Conservation (phyloP, 2,797 vertebrate species). For the Chaunax sp. region DNA sequence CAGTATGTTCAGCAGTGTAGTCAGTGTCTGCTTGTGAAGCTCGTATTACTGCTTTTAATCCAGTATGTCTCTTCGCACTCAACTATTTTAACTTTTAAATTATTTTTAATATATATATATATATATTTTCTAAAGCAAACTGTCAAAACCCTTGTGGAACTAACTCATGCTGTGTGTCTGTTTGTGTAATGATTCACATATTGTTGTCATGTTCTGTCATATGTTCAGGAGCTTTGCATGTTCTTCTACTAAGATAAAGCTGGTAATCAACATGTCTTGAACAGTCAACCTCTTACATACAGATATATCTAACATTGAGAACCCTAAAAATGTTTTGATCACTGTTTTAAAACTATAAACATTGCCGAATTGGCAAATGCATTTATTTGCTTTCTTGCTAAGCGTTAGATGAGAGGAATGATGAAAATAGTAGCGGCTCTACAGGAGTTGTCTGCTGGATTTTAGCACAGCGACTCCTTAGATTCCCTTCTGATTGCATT, state of each 20-base stretch:
- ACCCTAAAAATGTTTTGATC: not conserved
- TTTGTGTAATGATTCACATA: conserved; percentile 18
- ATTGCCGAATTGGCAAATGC: too few relatives aligned
- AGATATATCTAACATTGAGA: not conserved
- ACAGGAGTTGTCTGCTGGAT: too few relatives aligned
- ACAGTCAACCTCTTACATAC: not conserved
- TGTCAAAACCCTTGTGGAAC: not conserved
- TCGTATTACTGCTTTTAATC: not conserved
- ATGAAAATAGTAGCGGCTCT: not conserved
- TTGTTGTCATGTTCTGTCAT: conserved; percentile 22
- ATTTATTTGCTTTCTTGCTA: too few relatives aligned
- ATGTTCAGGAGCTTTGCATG: conserved; percentile 32
- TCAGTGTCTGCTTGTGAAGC: not conserved
- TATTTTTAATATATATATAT: not conserved
- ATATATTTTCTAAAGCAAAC: not conserved
- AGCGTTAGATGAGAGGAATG: not conserved
- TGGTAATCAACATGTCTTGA: not conserved
- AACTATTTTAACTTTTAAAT: conserved; percentile 6
- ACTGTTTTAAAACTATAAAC: not conserved
- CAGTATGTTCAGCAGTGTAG: not conserved
- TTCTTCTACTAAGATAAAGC: conserved; percentile 6
- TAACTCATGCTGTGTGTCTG: conserved; percentile 1
- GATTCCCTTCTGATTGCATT: too few relatives aligned
- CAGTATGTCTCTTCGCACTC: conserved; percentile 10
- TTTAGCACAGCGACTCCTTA: too few relatives aligned